Evolutionary conservation across 2,888 invertebrate genomes (phyloP).

Genomic region (Xanthia togata): DNA sequence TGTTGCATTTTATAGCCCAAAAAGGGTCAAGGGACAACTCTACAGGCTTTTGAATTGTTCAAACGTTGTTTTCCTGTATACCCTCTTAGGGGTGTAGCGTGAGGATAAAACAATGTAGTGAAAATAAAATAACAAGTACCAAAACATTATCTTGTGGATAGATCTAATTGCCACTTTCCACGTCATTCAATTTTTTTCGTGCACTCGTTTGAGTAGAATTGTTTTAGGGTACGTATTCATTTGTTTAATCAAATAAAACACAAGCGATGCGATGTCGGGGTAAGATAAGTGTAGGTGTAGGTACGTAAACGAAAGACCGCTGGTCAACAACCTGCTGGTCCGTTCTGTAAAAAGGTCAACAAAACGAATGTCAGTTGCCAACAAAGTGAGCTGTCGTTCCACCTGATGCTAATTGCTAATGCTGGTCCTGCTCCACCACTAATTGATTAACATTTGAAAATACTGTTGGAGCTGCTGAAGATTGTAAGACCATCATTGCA

Average conservation of each 20-base stretch:
- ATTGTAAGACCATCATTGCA: too few species aligned
- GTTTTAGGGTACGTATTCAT: neutral
- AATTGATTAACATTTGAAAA: too few species aligned
- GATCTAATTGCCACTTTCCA: constrained; percentile 34
- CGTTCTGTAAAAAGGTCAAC: neutral
- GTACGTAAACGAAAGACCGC: neutral
- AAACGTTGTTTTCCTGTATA: neutral
- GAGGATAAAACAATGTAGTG: constrained; percentile 35
- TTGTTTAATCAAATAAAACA: constrained; percentile 2
- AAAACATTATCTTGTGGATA: constrained; percentile 8
- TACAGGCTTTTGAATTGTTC: constrained; percentile 27
- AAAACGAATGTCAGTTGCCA: too few species aligned
- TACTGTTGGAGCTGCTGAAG: too few species aligned
- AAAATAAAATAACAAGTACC: constrained; percentile 35
- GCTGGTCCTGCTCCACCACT: too few species aligned
- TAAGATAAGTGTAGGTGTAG: neutral
- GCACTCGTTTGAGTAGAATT: neutral
- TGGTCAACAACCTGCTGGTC: neutral
- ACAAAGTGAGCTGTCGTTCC: too few species aligned
- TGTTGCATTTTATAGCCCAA: constrained; percentile 57
- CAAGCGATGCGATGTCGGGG: constrained; percentile 11
- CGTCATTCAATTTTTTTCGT: neutral
- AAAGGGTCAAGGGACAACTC: constrained; percentile 55
- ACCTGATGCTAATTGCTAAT: too few species aligned
- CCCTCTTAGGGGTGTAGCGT: constrained; percentile 22